phyloP scores from a whole-genome alignment of 2,797 vertebrate genomes.

The Bovichtus diacanthus region DNA sequence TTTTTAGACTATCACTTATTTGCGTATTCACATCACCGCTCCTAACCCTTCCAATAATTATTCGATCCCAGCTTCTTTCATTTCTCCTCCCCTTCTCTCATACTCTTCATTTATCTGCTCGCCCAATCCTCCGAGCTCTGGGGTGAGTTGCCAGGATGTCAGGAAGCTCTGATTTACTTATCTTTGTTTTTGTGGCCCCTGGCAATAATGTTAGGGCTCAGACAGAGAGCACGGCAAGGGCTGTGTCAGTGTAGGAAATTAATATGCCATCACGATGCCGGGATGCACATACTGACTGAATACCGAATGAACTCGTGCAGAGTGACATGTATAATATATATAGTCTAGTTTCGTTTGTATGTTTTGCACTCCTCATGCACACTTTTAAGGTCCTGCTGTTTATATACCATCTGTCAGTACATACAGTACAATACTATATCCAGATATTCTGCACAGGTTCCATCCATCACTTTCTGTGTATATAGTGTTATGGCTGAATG shows the following conservation, averaged over 20 bases:
- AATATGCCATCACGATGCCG: slow-evolving; percentile 48
- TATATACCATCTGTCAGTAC: neutral
- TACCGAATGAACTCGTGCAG: slow-evolving; percentile 22
- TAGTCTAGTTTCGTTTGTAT: slow-evolving; percentile 11
- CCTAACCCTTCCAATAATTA: slow-evolving; percentile 21
- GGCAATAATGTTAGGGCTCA: slow-evolving; percentile 50
- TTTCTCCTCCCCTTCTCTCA: slow-evolving; percentile 2
- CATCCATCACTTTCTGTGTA: neutral
- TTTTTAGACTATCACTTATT: slow-evolving; percentile 9
- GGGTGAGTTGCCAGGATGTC: slow-evolving; percentile 29
- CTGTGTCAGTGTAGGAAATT: slow-evolving; percentile 44
- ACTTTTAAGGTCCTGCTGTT: neutral
- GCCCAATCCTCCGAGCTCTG: slow-evolving; percentile 14
- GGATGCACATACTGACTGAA: slow-evolving; percentile 46
- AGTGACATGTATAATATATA: slow-evolving; percentile 56
- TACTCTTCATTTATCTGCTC: slow-evolving; percentile 27
- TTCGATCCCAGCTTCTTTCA: slow-evolving; percentile 3
- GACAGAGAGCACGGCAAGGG: slow-evolving; percentile 40
- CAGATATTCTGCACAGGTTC: neutral
- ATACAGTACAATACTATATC: neutral
- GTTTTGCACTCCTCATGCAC: slow-evolving; percentile 4
- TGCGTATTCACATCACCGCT: slow-evolving; percentile 23
- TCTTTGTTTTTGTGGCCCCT: slow-evolving; percentile 57
- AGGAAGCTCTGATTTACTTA: slow-evolving; percentile 55
- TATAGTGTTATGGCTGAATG: neutral